Conservation (phyloP, 1,140 invertebrate species). For the Penaeus indicus region DNA sequence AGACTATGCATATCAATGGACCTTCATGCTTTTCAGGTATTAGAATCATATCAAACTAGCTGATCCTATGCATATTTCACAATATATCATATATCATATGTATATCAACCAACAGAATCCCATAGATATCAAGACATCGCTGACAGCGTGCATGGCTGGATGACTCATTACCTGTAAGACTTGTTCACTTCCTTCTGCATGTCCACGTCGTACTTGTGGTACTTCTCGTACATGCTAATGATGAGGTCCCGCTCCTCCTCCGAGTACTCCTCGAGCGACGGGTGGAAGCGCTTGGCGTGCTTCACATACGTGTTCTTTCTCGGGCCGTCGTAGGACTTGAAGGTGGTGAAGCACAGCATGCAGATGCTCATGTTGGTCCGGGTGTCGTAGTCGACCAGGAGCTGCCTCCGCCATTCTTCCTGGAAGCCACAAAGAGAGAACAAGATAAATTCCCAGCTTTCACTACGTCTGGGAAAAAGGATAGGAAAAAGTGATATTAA, state of each 20-base stretch:
- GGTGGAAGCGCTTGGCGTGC: constrained; percentile 65
- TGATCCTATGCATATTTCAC: too few species aligned
- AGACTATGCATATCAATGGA: too few species aligned
- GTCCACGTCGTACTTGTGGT: constrained; percentile 65
- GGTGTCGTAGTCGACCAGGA: constrained; percentile 65
- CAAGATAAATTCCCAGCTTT: too few species aligned
- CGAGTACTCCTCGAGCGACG: constrained; percentile 64
- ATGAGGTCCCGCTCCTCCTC: constrained; percentile 65
- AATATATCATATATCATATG: too few species aligned
- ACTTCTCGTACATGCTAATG: constrained; percentile 66
- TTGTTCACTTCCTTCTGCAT: constrained; percentile 66
- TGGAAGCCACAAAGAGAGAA: not conserved
- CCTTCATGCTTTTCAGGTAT: too few species aligned
- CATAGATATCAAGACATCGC: too few species aligned
- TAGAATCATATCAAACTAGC: too few species aligned
- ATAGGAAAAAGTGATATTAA: too few species aligned
- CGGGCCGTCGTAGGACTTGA: constrained; percentile 66
- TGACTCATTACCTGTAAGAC: constrained; percentile 56
- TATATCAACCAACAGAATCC: too few species aligned
- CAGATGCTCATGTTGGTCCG: constrained; percentile 66
- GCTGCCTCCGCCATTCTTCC: constrained; percentile 65
- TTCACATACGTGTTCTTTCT: constrained; percentile 66
- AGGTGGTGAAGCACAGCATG: constrained; percentile 66
- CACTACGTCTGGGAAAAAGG: too few species aligned
- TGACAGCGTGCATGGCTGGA: too few species aligned